Percentiles rank a stretch among this genome's conserved stretches.
Evolutionary conservation across 2,797 vertebrate species (phyloP).

Genomic region (Mycteria americana): DNA sequence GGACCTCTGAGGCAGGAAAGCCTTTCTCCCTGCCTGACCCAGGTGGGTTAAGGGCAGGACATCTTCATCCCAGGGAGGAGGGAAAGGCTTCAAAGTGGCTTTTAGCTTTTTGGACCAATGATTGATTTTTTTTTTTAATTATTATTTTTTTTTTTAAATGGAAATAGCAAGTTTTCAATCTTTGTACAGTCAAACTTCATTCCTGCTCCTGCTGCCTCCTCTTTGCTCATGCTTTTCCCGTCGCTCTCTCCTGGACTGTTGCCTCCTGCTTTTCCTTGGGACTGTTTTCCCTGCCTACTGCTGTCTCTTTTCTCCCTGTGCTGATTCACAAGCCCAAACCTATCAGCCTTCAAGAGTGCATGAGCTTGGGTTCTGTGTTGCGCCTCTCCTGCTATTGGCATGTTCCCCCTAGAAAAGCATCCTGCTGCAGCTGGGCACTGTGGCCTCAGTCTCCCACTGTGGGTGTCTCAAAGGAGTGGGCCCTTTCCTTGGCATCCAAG

Average conservation of each 20-base stretch:
- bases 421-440: background rate
- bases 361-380: background rate
- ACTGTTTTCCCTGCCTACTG: background rate
- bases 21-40: background rate
- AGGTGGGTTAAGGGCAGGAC: background rate
- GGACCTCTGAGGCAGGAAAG: background rate
- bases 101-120: background rate
- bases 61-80: background rate
- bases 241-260: background rate
- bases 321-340: background rate
- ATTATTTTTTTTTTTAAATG: background rate
- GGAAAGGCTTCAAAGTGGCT: background rate
- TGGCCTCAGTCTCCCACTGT: background rate
- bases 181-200: background rate
- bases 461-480: background rate
- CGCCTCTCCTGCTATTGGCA: background rate
- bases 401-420: rapidly evolving
- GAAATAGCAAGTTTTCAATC: background rate
- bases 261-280: background rate
- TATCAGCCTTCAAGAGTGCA: background rate
- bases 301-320: background rate
- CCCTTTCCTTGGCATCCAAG: background rate
- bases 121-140: background rate
- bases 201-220: background rate
- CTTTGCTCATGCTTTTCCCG: background rate